Evolutionary conservation across 2,888 invertebrate genomes (phyloP), one percentile per base, ranked within the genome.

Genomic region (Chironomus tentans): DNA sequence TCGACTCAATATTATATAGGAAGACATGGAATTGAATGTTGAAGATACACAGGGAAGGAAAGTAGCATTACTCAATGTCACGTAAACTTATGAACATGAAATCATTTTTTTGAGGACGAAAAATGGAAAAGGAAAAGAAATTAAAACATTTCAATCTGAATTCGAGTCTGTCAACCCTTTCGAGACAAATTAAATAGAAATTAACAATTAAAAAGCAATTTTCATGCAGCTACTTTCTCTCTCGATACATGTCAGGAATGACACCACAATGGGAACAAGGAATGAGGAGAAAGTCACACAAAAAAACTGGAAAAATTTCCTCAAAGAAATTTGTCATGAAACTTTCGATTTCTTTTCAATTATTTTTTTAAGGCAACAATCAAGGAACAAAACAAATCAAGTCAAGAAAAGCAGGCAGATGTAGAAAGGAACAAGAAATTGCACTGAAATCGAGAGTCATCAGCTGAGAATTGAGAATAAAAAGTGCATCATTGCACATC

Each of bases 271-370:
- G 38, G 38, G 38, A 38, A 38, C 38, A 28, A 28, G 28, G 6
- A 28, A 28, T 28, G 28, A 28, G 28, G 5, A 28, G 28, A 28
- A 28, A 28, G 28, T 28, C 21, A 13, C 5, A 21, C 5, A 28
- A 65, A 24, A 4, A 24, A 24, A 15, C 18, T 18, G 18, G n/a
- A 15, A n/a, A 56, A 56, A 15, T 56, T 65, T 65, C 65, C 21
- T 65, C 56, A 56, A 56, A 50, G 15, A 65, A 65, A 65, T 65
- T 65, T 65, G 65, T 65, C 65, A 65, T 18, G 65, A 65, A 38
- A 65, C 65, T 65, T 10, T 65, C 65, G 38, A 38, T 65, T 65
- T 24, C 22, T 21, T 22, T 65, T 28, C 28, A 28, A 28, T 28
- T 6, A 24, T 24, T 38, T 10, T 18, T 56, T 56, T 56, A 13